Conservation (phyloP, 2,113 vertebrate genomes). For the Bujurquina vittata region DNA sequence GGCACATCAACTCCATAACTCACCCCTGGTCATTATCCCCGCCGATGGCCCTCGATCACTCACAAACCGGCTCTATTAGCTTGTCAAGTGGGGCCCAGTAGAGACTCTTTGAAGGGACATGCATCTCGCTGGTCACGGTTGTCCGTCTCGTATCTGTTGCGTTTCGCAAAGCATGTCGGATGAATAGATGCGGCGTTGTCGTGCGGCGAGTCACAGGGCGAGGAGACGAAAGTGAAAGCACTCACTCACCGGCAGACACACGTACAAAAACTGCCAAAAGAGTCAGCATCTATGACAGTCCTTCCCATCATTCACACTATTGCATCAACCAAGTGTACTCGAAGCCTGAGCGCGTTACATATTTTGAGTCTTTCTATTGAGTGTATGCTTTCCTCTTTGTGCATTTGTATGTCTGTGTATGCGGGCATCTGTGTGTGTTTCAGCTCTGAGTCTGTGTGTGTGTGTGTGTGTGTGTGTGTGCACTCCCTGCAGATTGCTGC, state of each 20-base stretch:
- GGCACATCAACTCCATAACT: constrained; percentile 48
- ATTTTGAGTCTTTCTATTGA: not conserved
- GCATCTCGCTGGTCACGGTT: constrained; percentile 29
- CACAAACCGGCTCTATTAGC: constrained; percentile 38
- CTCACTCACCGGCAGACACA: not conserved
- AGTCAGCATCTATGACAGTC: constrained; percentile 43
- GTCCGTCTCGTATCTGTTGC: constrained; percentile 38
- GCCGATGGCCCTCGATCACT: constrained; percentile 12
- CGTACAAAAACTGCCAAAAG: not conserved
- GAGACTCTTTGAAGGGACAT: constrained; percentile 27
- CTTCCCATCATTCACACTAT: no score
- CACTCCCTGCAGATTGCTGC: constrained; percentile 56
- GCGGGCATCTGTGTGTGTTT: constrained; percentile 5
- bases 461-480: constrained; percentile 19
- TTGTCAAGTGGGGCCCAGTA: constrained; percentile 25
- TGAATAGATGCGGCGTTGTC: constrained; percentile 28
- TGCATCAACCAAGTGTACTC: not conserved
- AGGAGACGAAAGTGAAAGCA: constrained; percentile 3
- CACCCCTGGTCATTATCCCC: constrained; percentile 32
- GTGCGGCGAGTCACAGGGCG: constrained; percentile 19
- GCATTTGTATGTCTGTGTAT: constrained; percentile 10
- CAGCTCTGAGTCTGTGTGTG: not conserved
- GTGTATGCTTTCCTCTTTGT: not conserved
- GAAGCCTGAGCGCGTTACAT: not conserved
- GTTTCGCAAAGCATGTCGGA: constrained; percentile 28